Evolutionary conservation across 2,888 invertebrate species (phyloP).

Genomic region (Elaeidobius kamerunicus): DNA sequence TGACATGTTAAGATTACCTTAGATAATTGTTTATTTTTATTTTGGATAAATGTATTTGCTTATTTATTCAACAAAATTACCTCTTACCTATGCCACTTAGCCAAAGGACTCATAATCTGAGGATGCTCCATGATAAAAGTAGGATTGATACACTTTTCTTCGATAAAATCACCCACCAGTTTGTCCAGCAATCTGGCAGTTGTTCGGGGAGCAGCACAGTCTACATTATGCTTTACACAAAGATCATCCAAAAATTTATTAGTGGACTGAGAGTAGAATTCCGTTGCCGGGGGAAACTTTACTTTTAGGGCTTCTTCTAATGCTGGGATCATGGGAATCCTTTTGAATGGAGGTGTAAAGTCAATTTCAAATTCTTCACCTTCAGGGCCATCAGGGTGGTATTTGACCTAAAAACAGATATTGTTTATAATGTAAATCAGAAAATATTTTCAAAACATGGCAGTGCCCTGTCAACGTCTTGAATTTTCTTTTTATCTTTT

Average conservation of each 20-base stretch:
- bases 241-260: slow-evolving; percentile 76
- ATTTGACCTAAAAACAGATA: slow-evolving; percentile 51
- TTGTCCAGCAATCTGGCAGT: slow-evolving; percentile 93
- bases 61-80: no score
- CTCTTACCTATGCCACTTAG: slow-evolving; percentile 78
- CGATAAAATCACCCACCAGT: slow-evolving; percentile 86
- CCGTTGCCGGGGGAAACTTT: slow-evolving; percentile 69
- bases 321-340: slow-evolving; percentile 87
- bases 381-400: slow-evolving; percentile 89
- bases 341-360: slow-evolving; percentile 95
- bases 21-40: no score
- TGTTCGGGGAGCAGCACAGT: slow-evolving; percentile 92
- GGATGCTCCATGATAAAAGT: slow-evolving; percentile 97
- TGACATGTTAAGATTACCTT: no score
- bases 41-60: no score
- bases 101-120: slow-evolving; percentile 97
- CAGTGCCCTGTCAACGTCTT: no score
- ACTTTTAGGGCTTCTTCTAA: slow-evolving; percentile 78
- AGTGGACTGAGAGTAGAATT: slow-evolving; percentile 66
- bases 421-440: no score
- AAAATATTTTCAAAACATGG: background rate
- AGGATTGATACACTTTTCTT: slow-evolving; percentile 92
- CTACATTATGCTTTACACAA: slow-evolving; percentile 71
- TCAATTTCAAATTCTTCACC: slow-evolving; percentile 83
- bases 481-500: no score